Conservation (phyloP, 2,888 invertebrate species). For the Gasteruption jaculator region DNA sequence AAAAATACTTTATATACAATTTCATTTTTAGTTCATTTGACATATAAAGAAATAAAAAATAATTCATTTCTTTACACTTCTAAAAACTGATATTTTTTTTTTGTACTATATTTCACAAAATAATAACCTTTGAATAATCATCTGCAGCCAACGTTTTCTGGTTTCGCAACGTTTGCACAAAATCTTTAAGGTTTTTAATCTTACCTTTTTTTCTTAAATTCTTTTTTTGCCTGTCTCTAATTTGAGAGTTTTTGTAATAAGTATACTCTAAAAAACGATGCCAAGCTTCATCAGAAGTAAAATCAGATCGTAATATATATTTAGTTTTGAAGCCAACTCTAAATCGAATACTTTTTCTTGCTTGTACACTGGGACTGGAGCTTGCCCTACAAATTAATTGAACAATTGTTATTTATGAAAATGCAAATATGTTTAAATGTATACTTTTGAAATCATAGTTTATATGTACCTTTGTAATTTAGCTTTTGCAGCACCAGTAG, state of each 20-base stretch:
- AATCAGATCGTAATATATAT: background rate
- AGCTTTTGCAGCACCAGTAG: no score
- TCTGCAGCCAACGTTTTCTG: background rate
- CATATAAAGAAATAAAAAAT: no score
- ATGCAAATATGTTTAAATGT: no score
- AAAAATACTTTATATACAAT: no score
- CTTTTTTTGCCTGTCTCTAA: background rate
- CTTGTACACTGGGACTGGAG: no score
- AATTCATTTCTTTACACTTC: background rate
- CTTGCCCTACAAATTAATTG: no score
- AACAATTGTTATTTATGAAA: no score
- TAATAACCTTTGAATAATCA: background rate
- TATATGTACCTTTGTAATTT: no score
- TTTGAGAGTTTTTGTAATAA: background rate
- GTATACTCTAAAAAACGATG: background rate
- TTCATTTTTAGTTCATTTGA: no score
- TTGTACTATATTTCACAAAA: background rate
- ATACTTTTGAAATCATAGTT: no score
- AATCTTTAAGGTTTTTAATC: background rate
- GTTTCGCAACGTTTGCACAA: background rate
- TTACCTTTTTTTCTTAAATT: background rate
- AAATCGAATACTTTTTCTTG: no score
- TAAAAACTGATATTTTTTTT: background rate
- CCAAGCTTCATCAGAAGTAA: slow-evolving; percentile 1
- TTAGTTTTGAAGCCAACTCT: background rate